phyloP scores from a whole-genome alignment of 2,888 invertebrate genomes.

The Trichopria drosophilae region DNA sequence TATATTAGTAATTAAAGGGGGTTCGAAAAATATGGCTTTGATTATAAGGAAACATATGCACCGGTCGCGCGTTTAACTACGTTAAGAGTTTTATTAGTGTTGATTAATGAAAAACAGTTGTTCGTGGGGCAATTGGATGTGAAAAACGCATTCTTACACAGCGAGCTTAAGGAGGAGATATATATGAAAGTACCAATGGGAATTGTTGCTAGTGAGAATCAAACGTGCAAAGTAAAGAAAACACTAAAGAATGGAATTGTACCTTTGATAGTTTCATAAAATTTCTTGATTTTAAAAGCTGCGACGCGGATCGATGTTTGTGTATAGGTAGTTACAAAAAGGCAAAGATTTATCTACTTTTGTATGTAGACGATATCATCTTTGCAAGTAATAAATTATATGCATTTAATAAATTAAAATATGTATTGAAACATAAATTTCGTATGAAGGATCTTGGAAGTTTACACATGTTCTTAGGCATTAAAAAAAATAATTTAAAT shows the following conservation, averaged over 20 bases:
- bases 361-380: constrained; percentile 2
- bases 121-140: constrained; percentile 40
- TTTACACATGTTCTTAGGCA: too few relatives aligned
- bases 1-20: constrained; percentile 40
- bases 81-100: constrained; percentile 16
- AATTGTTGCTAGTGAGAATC: constrained; percentile 2
- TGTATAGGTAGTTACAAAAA: neutral
- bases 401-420: neutral
- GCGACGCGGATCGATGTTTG: neutral
- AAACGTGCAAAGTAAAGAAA: constrained; percentile 39
- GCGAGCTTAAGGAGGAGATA: constrained; percentile 38
- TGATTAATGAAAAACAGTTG: constrained; percentile 29
- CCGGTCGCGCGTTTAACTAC: constrained; percentile 38
- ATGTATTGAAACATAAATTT: too few relatives aligned
- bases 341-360: neutral
- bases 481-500: too few relatives aligned
- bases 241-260: constrained; percentile 41
- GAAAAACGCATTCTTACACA: constrained; percentile 44
- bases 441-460: too few relatives aligned
- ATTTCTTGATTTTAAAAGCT: constrained; percentile 26
- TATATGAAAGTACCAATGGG: constrained; percentile 36
- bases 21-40: constrained; percentile 35
- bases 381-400: neutral
- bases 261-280: constrained; percentile 35
- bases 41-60: constrained; percentile 42